Evolutionary conservation across 1,140 invertebrate species (phyloP).

Genomic region (Lasaia peninsularis): DNA sequence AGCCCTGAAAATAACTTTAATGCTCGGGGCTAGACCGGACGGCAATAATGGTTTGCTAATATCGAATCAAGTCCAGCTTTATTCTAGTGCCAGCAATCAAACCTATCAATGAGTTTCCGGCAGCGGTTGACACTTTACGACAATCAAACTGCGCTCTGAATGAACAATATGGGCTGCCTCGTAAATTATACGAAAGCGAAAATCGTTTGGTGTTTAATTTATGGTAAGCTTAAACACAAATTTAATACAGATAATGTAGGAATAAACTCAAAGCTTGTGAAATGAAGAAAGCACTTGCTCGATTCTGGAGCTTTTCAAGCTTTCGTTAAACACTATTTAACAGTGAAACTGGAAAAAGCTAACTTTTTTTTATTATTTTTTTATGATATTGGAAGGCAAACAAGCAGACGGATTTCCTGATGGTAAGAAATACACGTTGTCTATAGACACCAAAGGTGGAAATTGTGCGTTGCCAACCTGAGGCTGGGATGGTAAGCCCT

Average conservation of each 20-base stretch:
- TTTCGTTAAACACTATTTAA: no score
- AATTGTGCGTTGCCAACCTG: no score
- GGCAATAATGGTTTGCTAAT: slow-evolving; percentile 55
- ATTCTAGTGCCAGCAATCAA: slow-evolving; percentile 59
- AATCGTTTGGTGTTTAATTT: not conserved
- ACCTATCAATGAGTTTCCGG: slow-evolving; percentile 73
- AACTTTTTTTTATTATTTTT: no score
- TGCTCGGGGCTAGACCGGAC: slow-evolving; percentile 51
- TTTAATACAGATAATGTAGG: not conserved
- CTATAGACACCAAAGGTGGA: no score
- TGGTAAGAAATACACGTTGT: no score
- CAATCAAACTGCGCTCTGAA: slow-evolving; percentile 59
- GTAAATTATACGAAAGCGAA: slow-evolving; percentile 49
- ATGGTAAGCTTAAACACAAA: not conserved
- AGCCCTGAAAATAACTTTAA: slow-evolving; percentile 56
- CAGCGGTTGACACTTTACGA: slow-evolving; percentile 62
- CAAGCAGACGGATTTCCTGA: no score
- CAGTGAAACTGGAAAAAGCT: no score
- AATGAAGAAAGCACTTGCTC: no score
- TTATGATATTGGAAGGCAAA: no score
- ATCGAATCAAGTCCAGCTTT: slow-evolving; percentile 54
- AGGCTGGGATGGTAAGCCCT: no score
- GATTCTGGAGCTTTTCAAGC: no score
- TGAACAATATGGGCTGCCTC: slow-evolving; percentile 62
- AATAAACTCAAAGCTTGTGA: no score